Evolutionary conservation across 2,888 invertebrate species (phyloP).

Genomic region (Stenodera caucasica): DNA sequence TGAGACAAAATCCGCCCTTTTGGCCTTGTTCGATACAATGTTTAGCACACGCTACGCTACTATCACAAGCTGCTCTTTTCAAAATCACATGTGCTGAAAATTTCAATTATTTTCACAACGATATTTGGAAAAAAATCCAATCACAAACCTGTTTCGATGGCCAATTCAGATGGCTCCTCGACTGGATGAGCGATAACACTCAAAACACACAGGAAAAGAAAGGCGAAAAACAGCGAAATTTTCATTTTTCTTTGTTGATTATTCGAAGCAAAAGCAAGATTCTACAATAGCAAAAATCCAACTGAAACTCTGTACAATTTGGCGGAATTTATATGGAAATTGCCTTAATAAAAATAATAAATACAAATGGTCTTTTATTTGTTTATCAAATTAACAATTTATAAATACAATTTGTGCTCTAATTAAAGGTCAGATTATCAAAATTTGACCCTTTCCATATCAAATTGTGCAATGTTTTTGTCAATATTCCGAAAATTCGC

Average conservation of each 20-base stretch:
- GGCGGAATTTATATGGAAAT: neutral
- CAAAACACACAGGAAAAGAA: neutral
- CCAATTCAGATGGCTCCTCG: neutral
- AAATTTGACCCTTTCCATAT: neutral
- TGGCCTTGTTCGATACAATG: slow-evolving; percentile 7
- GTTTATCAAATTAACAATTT: neutral
- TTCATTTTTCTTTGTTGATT: neutral
- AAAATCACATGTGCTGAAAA: slow-evolving; percentile 1
- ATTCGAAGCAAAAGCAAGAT: neutral
- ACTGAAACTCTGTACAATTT: neutral
- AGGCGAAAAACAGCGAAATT: neutral
- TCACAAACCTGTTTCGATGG: neutral
- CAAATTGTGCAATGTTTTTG: neutral
- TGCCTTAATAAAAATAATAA: neutral
- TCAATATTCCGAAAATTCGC: neutral
- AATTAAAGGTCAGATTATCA: neutral
- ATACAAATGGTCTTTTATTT: slow-evolving; percentile 1
- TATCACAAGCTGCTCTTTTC: neutral
- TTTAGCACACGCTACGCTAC: slow-evolving; percentile 1
- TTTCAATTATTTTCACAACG: neutral
- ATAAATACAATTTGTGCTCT: neutral
- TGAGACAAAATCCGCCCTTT: neutral
- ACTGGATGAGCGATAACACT: neutral
- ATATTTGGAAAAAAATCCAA: neutral
- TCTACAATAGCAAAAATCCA: neutral